These are phyloP conservation scores for Malaclemys terrapin DNA, from an alignment of 2,113 vertebrate genomes.

Conservation along the genomic window DNA sequence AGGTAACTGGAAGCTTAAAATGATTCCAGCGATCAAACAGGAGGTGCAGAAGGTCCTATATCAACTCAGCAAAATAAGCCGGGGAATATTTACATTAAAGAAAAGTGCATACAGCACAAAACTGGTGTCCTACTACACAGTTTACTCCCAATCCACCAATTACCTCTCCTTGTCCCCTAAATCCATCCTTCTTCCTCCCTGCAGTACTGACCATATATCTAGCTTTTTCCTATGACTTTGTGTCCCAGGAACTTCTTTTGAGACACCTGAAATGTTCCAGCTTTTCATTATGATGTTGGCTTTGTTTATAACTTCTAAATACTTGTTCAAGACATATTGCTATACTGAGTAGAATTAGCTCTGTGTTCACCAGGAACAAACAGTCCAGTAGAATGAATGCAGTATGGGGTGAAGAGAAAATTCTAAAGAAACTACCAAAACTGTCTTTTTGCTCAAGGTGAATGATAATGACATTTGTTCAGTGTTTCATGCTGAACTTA, in stretches of 20 bases:
- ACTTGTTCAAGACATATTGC: not conserved
- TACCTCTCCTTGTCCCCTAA: not conserved
- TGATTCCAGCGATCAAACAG: not conserved
- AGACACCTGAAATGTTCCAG: not conserved
- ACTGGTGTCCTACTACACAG: not conserved
- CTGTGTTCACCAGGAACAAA: too few species aligned
- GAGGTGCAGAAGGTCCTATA: not conserved
- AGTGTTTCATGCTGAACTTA: not conserved
- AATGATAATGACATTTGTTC: not conserved
- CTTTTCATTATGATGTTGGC: not conserved
- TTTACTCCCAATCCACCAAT: not conserved
- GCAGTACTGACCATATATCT: not conserved
- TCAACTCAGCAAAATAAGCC: conserved; percentile 5
- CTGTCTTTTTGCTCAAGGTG: not conserved
- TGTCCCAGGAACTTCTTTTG: not conserved
- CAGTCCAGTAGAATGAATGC: too few species aligned
- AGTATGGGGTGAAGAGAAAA: too few species aligned
- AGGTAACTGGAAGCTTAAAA: conserved; percentile 39
- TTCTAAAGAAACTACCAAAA: too few species aligned
- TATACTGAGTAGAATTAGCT: too few species aligned
- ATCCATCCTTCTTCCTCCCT: not conserved
- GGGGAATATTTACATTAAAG: not conserved
- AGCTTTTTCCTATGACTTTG: not conserved
- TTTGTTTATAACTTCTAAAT: not conserved
- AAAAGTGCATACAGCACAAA: not conserved